Base-by-base conservation (phyloP, 2,888 invertebrate species). In the Incurvaria masculella region DNA sequence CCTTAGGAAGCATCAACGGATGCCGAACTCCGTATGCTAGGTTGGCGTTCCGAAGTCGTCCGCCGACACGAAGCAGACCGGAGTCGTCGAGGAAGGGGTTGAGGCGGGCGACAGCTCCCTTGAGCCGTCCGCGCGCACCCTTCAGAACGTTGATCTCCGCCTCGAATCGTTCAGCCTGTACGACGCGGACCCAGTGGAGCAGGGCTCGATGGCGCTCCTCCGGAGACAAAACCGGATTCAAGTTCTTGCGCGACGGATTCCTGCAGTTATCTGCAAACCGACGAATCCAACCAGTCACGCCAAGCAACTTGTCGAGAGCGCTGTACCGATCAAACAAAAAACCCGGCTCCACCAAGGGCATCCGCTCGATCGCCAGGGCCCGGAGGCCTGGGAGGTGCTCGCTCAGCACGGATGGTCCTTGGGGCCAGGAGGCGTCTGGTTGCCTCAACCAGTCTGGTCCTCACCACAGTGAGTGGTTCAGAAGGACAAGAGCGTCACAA, bases 381-480 rank as follows among this genome's bases (percentile, higher is more conserved):
- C 33, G 8, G 11, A 33, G 33, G 3, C 33, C 33, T 3, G 33
- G 33, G 14, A 33, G 33, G 3, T 8, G 33, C 3, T 11, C 14
- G 14, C 14, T 6, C 8, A 33, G 14, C 8, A 8, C 3, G 33
- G 33, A n/a, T 3, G 8, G 33, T 4, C 33, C 33, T 41, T 41
- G 18, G 41, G 41, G 18, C 20, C 41, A 41, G 14, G 18, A 6
- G 8, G 41, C 10, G 10, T 41, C 41, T 6, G 41, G 19, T 16
- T 4, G n/a, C 18, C 8, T 41, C 21, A 45, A 39, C 44, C 44
- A 44, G 2, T 14, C 11, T 5, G 44, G 44, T 8, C 21, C 38
- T 42, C 47, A 47, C 47, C 47, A 47, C 2, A 47, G 38, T 5
- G 17, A 18, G 21, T 47, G 43, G 5, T 38, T 4, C 14, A 14